Conservation (phyloP, 2,113 vertebrate genomes). For the Mus musculus region DNA sequence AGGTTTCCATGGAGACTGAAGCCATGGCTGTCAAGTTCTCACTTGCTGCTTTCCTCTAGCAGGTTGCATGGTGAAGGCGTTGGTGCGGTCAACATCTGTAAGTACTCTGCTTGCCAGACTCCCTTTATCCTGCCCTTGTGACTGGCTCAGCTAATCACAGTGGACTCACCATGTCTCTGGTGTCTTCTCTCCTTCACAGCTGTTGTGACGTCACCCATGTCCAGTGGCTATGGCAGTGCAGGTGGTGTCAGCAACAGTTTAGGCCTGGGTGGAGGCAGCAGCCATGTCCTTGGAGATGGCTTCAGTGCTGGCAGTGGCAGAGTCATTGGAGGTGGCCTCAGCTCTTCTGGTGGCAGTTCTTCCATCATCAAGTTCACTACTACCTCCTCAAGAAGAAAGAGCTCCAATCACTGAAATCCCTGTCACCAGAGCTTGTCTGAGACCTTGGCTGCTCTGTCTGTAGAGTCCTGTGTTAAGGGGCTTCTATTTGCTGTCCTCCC, state of each 20-base stretch:
- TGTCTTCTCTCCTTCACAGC: too few species aligned
- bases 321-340: background rate
- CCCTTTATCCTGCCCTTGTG: fast-evolving
- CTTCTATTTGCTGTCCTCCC: too few species aligned
- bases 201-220: too few species aligned
- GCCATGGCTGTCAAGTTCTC: background rate
- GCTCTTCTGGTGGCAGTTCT: background rate
- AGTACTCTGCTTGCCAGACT: slow-evolving; percentile 66
- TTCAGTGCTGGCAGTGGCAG: too few species aligned
- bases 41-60: background rate
- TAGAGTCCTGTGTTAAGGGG: background rate
- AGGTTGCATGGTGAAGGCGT: slow-evolving; percentile 80
- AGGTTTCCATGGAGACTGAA: background rate
- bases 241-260: too few species aligned
- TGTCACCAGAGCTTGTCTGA: fast-evolving
- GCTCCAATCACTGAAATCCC: background rate
- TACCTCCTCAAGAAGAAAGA: slow-evolving; percentile 21
- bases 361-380: background rate
- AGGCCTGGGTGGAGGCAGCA: too few species aligned
- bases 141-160: too few species aligned
- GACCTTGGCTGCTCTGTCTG: background rate
- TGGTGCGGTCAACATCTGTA: slow-evolving; percentile 82
- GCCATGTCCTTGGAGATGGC: too few species aligned
- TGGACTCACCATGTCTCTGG: too few species aligned
- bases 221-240: too few species aligned